Evolutionary conservation across 2,888 invertebrate genomes (phyloP).

Genomic region (Tigriopus californicus): DNA sequence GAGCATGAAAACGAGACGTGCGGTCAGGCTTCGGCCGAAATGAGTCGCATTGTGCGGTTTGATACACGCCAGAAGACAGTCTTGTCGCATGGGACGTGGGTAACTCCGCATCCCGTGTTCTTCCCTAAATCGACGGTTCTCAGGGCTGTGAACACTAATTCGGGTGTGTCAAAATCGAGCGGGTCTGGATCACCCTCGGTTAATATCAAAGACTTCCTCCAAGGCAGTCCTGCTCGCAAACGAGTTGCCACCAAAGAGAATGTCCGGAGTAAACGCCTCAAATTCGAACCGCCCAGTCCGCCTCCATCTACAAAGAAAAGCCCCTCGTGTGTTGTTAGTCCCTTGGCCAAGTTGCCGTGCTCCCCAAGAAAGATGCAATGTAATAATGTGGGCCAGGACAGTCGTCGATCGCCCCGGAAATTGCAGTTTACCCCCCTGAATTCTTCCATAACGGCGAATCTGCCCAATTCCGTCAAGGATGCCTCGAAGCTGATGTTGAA

Average conservation of each 20-base stretch:
- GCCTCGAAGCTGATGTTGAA: no score
- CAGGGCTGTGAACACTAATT: no score
- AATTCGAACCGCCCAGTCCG: no score
- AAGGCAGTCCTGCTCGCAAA: not conserved
- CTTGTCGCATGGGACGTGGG: no score
- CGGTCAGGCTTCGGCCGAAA: not conserved
- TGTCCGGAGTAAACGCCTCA: no score
- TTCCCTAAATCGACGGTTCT: no score
- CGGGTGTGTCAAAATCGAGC: no score
- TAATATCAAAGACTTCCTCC: no score
- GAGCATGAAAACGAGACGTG: not conserved
- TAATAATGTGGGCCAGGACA: not conserved
- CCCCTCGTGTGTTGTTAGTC: not conserved
- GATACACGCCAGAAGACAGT: not conserved
- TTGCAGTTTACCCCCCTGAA: conserved; percentile 5
- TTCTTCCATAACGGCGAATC: conserved; percentile 43
- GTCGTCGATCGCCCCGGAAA: not conserved
- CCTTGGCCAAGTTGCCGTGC: not conserved
- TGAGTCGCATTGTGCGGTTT: not conserved
- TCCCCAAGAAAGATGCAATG: not conserved
- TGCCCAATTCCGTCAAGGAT: conserved; percentile 55
- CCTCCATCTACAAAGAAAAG: no score
- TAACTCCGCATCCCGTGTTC: no score
- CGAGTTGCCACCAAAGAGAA: no score
- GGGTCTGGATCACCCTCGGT: no score